Evolutionary conservation across 2,797 vertebrate species (phyloP).

Genomic region (Malacoraja senta): DNA sequence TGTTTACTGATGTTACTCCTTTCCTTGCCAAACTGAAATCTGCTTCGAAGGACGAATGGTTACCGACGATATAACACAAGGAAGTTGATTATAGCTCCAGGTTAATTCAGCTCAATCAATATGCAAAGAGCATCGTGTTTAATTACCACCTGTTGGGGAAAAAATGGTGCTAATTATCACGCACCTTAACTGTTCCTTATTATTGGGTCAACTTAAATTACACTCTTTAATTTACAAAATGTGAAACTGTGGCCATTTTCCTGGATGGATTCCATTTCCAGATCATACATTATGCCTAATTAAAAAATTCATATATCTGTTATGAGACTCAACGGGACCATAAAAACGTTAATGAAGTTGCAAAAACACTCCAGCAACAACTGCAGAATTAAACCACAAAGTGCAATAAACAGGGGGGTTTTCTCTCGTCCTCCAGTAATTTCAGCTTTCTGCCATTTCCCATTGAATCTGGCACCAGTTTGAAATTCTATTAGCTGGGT

Average conservation of each 20-base stretch:
- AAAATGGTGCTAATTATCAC: slow-evolving; percentile 23
- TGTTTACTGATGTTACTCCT: background rate
- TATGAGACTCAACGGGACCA: slow-evolving; percentile 36
- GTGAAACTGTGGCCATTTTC: slow-evolving; percentile 21
- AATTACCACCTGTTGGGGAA: slow-evolving; percentile 35
- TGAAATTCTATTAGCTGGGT: background rate
- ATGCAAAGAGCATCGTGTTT: background rate
- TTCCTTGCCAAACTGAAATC: background rate
- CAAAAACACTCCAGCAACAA: background rate
- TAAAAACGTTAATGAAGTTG: slow-evolving; percentile 36
- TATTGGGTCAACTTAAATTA: slow-evolving; percentile 37
- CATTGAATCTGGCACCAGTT: background rate
- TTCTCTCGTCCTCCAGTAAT: background rate
- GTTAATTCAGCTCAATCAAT: slow-evolving; percentile 15
- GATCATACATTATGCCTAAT: slow-evolving; percentile 30
- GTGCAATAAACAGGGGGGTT: background rate
- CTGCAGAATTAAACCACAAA: slow-evolving; percentile 1
- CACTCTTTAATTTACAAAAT: slow-evolving; percentile 19
- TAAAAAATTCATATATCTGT: slow-evolving; percentile 34
- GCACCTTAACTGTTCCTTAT: slow-evolving; percentile 34
- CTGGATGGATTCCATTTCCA: slow-evolving; percentile 8
- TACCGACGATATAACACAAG: background rate
- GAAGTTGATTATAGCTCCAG: background rate
- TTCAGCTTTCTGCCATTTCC: background rate
- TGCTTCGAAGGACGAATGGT: background rate